Evolutionary conservation across 2,113 vertebrate genomes (phyloP).

Genomic region (Oplegnathus fasciatus): DNA sequence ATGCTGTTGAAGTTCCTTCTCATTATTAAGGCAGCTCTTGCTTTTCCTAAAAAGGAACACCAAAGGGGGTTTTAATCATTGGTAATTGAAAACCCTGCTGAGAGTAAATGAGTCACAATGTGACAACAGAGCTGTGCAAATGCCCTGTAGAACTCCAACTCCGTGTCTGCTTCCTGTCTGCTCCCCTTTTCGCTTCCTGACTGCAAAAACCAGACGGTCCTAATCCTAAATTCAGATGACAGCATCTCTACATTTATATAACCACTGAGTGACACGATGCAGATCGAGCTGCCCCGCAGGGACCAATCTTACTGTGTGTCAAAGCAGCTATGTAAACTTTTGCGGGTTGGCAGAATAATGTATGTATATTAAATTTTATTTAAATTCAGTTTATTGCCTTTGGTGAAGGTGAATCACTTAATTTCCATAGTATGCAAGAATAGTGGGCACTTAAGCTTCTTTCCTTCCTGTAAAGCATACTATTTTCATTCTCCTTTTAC

Average conservation of each 20-base stretch:
- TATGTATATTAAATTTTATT: slow-evolving; percentile 33
- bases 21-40: slow-evolving; percentile 26
- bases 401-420: slow-evolving; percentile 30
- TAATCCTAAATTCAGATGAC: slow-evolving; percentile 58
- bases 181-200: slow-evolving; percentile 24
- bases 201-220: slow-evolving; percentile 12
- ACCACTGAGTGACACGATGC: slow-evolving; percentile 39
- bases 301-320: background rate
- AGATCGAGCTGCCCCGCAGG: slow-evolving; percentile 18
- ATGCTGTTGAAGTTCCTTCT: slow-evolving; percentile 17
- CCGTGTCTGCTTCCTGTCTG: slow-evolving; percentile 44
- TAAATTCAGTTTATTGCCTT: slow-evolving; percentile 27
- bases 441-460: background rate
- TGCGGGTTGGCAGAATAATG: slow-evolving; percentile 19
- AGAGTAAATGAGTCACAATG: slow-evolving; percentile 62
- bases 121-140: slow-evolving; percentile 57
- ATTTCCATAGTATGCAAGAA: slow-evolving; percentile 52
- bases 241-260: slow-evolving; percentile 30
- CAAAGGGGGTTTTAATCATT: slow-evolving; percentile 64
- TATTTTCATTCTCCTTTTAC: slow-evolving; percentile 7
- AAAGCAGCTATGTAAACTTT: slow-evolving; percentile 18
- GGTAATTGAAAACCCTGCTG: slow-evolving; percentile 71
- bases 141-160: slow-evolving; percentile 27
- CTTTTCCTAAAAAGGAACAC: slow-evolving; percentile 31
- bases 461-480: slow-evolving; percentile 25